phyloP scores from a whole-genome alignment of 2,113 vertebrate species.

The Ceyx melanurus region DNA sequence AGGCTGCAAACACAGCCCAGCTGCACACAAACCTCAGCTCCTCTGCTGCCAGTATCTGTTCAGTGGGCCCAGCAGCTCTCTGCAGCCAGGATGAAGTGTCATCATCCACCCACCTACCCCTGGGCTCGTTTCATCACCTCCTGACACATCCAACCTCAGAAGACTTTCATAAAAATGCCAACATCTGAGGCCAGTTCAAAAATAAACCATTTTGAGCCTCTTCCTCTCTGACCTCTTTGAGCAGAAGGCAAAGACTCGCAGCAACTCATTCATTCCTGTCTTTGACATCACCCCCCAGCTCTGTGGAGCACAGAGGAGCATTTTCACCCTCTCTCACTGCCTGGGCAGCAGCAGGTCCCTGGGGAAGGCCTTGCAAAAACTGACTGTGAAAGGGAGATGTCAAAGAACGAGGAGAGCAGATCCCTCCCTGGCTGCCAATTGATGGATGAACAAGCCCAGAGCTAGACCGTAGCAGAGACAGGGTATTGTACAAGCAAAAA shows the following conservation, averaged over 20 bases:
- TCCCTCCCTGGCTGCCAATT: neutral
- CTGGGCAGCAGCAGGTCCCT: neutral
- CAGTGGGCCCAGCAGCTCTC: neutral
- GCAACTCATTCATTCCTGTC: neutral
- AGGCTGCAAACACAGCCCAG: neutral
- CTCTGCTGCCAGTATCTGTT: neutral
- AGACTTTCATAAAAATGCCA: neutral
- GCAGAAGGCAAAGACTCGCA: neutral
- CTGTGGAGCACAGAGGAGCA: neutral
- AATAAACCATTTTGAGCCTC: neutral
- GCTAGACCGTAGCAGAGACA: neutral
- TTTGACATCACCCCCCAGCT: neutral
- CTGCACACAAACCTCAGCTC: neutral
- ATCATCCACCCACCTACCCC: neutral
- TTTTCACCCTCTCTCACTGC: neutral
- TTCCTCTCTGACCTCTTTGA: neutral
- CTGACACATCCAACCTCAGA: neutral
- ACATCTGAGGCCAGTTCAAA: neutral
- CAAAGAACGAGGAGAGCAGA: neutral
- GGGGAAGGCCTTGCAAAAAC: neutral
- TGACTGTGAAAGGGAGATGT: neutral
- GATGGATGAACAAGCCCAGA: neutral
- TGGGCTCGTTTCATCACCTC: neutral
- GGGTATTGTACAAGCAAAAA: neutral
- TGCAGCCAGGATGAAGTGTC: neutral